A percentile compares a stretch with the other conserved stretches of the same genome.
Conservation (phyloP, 1,140 invertebrate species). For the Hypsibius dujardini region DNA sequence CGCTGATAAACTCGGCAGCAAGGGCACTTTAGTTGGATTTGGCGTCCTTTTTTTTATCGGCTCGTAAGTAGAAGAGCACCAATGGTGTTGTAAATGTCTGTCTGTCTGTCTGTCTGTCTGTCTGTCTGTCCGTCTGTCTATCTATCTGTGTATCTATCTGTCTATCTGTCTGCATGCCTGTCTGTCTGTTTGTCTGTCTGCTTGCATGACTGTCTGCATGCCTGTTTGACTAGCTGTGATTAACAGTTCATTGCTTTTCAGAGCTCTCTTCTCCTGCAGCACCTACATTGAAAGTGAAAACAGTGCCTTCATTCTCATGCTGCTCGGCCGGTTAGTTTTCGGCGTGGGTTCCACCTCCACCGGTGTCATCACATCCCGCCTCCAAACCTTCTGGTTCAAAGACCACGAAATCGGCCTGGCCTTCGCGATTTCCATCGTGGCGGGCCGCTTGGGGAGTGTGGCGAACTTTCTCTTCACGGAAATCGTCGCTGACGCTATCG, state of each 20-base stretch:
- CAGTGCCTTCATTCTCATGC: neutral
- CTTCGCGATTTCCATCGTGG: constrained; percentile 6
- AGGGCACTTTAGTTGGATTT: neutral
- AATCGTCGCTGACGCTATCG: constrained; percentile 1
- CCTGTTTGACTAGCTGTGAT: too few species aligned
- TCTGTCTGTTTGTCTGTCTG: too few species aligned
- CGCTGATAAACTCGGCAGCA: constrained; percentile 12
- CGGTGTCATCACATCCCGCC: neutral
- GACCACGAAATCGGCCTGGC: constrained; percentile 6
- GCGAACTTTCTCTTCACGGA: constrained; percentile 10
- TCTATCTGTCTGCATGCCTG: too few species aligned
- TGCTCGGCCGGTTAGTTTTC: constrained; percentile 1
- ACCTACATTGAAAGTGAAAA: neutral
- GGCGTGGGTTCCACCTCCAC: neutral
- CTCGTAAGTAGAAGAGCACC: neutral
- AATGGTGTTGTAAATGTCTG: too few species aligned
- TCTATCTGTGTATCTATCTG: too few species aligned
- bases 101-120: too few species aligned
- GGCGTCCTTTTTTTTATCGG: neutral
- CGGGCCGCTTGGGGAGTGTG: constrained; percentile 4
- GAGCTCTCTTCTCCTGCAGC: neutral
- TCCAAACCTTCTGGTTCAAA: neutral
- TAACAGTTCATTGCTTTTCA: neutral
- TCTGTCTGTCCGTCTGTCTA: too few species aligned
- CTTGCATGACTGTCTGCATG: too few species aligned